phyloP scores from a whole-genome alignment of 1,140 invertebrate genomes.

The Sinonovacula constricta region DNA sequence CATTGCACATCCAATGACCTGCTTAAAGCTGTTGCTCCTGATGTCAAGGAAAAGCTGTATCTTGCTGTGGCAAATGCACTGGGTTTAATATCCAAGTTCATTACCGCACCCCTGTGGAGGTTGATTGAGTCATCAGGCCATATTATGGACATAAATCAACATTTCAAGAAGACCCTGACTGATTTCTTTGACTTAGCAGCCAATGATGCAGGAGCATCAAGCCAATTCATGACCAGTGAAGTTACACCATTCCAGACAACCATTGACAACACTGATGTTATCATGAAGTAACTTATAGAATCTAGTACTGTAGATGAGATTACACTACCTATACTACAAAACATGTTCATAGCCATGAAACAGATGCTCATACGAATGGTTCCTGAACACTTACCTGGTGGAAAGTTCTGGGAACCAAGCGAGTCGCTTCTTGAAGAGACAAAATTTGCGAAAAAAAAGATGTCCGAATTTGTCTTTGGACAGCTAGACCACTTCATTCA shows the following conservation, averaged over 20 bases:
- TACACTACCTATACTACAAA: neutral
- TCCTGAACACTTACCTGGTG: slow-evolving; percentile 1
- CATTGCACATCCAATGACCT: slow-evolving; percentile 23
- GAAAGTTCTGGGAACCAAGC: neutral
- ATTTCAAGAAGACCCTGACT: slow-evolving; percentile 1
- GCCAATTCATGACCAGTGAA: slow-evolving; percentile 27
- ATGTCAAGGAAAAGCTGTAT: slow-evolving; percentile 26
- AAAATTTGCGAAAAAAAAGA: neutral
- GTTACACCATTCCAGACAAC: no score
- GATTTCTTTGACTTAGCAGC: slow-evolving; percentile 23
- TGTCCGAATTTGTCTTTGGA: slow-evolving; percentile 21
- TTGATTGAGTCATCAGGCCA: slow-evolving; percentile 36
- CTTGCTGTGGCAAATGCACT: slow-evolving; percentile 41
- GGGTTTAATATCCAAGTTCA: slow-evolving; percentile 40
- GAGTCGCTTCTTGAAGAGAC: neutral
- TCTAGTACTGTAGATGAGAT: slow-evolving; percentile 1
- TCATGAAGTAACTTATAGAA: slow-evolving; percentile 11
- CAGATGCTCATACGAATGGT: slow-evolving; percentile 11
- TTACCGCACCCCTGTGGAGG: slow-evolving; percentile 48
- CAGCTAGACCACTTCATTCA: slow-evolving; percentile 15
- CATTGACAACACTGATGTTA: neutral
- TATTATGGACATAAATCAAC: slow-evolving; percentile 40
- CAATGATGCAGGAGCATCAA: neutral
- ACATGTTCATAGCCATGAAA: slow-evolving; percentile 19
- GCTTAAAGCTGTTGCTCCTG: slow-evolving; percentile 17